Evolutionary conservation across 30 jellyfish, hydroid and myxozoan genomes (phyloP).

Genomic region (Aurelia aurita complex sp. Pacific): DNA sequence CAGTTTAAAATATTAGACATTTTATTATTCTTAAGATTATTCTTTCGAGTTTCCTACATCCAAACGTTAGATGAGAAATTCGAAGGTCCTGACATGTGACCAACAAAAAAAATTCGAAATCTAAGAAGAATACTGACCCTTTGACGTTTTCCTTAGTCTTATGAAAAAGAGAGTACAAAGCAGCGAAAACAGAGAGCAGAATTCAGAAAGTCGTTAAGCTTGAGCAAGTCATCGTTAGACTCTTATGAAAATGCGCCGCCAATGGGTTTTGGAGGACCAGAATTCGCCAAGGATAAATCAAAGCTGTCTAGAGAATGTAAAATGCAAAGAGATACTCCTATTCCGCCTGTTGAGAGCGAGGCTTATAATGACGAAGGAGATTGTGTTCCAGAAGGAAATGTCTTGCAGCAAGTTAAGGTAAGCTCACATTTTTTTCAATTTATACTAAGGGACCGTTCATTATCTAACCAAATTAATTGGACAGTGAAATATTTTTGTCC

Average conservation of each 20-base stretch:
- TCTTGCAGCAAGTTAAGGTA: conserved; percentile 65
- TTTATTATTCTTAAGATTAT: no score
- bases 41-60: no score
- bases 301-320: conserved; percentile 81
- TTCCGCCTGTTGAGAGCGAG: conserved; percentile 59
- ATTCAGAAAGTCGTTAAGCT: conserved; percentile 52
- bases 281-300: conserved; percentile 64
- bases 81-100: no score
- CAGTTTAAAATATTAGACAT: no score
- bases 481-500: no score
- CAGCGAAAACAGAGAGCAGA: conserved; percentile 60
- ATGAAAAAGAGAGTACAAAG: conserved; percentile 54
- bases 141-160: conserved; percentile 11
- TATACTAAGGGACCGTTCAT: no score
- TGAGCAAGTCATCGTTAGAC: conserved; percentile 39
- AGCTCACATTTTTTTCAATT: no score
- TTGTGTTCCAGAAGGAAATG: conserved; percentile 85
- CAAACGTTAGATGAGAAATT: no score
- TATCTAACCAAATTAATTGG: no score
- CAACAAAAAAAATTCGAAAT: no score
- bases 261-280: conserved; percentile 79
- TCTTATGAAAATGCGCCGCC: conserved; percentile 53
- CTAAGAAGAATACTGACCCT: no score
- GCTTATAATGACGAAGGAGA: conserved; percentile 83
- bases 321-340: conserved; percentile 40